Evolutionary conservation across 1,140 invertebrate genomes (phyloP).

Genomic region (Psix sp.): DNA sequence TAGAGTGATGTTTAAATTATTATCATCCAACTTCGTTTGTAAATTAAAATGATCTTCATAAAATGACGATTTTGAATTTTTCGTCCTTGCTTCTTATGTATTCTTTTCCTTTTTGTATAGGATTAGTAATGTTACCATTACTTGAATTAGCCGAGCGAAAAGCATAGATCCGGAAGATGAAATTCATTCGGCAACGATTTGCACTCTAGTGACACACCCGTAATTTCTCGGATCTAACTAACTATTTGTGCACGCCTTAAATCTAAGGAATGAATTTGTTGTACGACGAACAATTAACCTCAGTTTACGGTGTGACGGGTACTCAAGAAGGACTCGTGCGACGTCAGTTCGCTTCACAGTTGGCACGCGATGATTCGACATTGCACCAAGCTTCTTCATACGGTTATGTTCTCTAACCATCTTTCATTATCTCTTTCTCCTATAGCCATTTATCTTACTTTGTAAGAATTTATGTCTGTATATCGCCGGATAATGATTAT

Average conservation of each 20-base stretch:
- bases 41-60: not conserved
- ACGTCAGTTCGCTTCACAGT: conserved; percentile 31
- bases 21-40: too few species aligned
- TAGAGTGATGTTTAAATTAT: too few species aligned
- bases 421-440: not conserved
- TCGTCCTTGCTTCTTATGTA: not conserved
- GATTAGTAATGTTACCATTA: too few species aligned
- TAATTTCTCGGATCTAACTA: conserved; percentile 60
- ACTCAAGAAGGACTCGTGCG: conserved; percentile 31
- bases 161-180: conserved; percentile 63
- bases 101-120: conserved; percentile 63
- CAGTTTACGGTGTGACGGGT: conserved; percentile 41
- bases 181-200: conserved; percentile 55
- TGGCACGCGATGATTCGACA: conserved; percentile 45
- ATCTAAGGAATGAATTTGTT: conserved; percentile 52
- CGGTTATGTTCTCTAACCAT: not conserved
- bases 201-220: conserved; percentile 60
- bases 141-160: conserved; percentile 62
- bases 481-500: conserved; percentile 20
- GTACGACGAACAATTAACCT: conserved; percentile 59
- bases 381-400: conserved; percentile 3
- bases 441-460: conserved; percentile 4
- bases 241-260: conserved; percentile 60
- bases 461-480: conserved; percentile 19
- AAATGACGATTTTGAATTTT: not conserved